Evolutionary conservation across 1,140 invertebrate species (phyloP).

Genomic region (Drosophila sturtevanti): DNA sequence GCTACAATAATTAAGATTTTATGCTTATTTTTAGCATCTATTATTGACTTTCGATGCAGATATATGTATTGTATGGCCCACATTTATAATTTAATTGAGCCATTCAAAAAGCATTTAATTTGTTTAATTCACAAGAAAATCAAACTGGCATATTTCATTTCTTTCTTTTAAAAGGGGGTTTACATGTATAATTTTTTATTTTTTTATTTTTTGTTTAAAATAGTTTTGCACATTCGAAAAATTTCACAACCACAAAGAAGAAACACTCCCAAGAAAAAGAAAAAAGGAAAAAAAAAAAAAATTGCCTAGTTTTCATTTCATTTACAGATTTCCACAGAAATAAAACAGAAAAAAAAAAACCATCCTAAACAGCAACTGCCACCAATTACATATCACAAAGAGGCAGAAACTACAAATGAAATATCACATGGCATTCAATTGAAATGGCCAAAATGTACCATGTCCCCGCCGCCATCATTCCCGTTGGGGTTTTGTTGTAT

Average conservation of each 20-base stretch:
- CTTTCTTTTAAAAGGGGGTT: neutral
- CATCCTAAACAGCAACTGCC: slow-evolving; percentile 23
- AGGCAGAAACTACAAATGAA: slow-evolving; percentile 28
- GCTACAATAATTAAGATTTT: neutral
- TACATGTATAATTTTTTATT: neutral
- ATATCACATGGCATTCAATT: slow-evolving; percentile 36
- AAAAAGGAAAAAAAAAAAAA: neutral
- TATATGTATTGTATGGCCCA: neutral
- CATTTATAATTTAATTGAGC: neutral
- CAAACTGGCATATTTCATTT: slow-evolving; percentile 13
- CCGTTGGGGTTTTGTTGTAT: neutral
- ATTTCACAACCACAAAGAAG: slow-evolving; percentile 2
- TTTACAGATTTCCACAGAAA: slow-evolving; percentile 45
- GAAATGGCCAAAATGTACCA: slow-evolving; percentile 25
- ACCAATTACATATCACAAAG: slow-evolving; percentile 34
- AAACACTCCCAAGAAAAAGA: slow-evolving; percentile 26
- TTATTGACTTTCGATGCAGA: neutral
- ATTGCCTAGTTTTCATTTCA: slow-evolving; percentile 26
- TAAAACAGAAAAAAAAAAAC: slow-evolving; percentile 17
- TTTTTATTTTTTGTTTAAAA: neutral
- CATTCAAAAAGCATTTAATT: neutral
- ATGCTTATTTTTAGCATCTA: neutral
- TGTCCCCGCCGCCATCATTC: slow-evolving; percentile 1
- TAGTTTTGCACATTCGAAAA: neutral
- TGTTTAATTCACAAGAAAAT: slow-evolving; percentile 11